Percentiles rank a stretch among this genome's conserved stretches.
These are phyloP conservation scores for Chauna torquata DNA, from an alignment of 2,113 vertebrate genomes.

Conservation along the genomic window DNA sequence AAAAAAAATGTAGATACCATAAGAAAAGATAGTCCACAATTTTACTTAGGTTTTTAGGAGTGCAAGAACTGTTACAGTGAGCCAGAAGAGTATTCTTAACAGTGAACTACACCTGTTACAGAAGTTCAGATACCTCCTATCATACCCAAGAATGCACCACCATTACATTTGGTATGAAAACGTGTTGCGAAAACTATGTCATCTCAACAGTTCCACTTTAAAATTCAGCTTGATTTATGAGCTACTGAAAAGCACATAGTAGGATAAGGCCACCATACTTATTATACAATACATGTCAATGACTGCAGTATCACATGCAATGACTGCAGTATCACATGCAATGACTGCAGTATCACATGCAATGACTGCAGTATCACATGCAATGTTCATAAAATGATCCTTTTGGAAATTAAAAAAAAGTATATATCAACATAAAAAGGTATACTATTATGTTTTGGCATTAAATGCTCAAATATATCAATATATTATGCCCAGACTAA, in stretches of 20 bases:
- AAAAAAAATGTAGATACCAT: background rate
- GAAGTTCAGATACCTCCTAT: background rate
- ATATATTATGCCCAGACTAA: background rate
- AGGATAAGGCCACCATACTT: background rate
- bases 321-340: background rate
- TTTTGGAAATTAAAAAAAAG: background rate
- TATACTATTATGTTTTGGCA: background rate
- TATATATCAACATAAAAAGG: background rate
- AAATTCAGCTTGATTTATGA: background rate
- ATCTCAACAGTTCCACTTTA: background rate
- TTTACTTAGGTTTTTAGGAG: background rate
- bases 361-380: background rate
- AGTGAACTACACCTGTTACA: background rate
- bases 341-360: background rate
- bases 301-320: background rate
- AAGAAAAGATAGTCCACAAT: background rate
- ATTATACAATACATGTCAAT: fast-evolving
- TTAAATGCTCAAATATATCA: background rate
- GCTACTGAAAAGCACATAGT: background rate
- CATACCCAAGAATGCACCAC: background rate
- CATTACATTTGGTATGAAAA: background rate
- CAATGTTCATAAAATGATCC: background rate
- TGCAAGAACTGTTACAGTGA: background rate
- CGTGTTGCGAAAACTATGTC: background rate
- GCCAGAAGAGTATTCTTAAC: background rate